Evolutionary conservation across 64 coral and sea anemone genomes (phyloP).

Genomic region (Pocillopora damicornis): DNA sequence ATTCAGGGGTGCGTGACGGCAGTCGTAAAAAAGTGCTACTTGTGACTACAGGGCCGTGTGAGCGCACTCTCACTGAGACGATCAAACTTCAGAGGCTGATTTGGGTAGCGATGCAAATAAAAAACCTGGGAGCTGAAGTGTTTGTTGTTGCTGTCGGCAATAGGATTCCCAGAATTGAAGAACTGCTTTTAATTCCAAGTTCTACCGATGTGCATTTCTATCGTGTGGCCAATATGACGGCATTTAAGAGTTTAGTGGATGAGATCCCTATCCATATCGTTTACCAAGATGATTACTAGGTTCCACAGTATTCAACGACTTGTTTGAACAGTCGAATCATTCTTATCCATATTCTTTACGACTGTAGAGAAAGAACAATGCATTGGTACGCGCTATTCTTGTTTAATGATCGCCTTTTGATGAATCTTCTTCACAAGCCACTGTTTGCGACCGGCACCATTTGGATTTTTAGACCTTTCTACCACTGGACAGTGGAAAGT

Average conservation of each 20-base stretch:
- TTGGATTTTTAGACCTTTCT: too few species aligned
- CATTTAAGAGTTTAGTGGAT: slow-evolving; percentile 36
- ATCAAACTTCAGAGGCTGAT: neutral
- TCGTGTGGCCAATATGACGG: slow-evolving; percentile 21
- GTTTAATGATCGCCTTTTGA: too few species aligned
- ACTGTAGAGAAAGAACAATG: too few species aligned
- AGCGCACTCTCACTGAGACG: neutral
- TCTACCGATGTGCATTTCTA: slow-evolving; percentile 46
- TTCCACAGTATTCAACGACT: too few species aligned
- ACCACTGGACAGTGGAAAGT: too few species aligned
- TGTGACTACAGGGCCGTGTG: slow-evolving; percentile 29
- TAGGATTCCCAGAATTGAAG: slow-evolving; percentile 40
- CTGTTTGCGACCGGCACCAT: too few species aligned
- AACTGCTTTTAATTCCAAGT: slow-evolving; percentile 40
- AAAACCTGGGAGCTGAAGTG: slow-evolving; percentile 3
- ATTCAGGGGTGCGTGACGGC: slow-evolving; percentile 12
- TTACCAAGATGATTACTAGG: slow-evolving; percentile 6
- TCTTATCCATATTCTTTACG: too few species aligned
- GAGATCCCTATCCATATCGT: slow-evolving; percentile 29
- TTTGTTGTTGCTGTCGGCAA: slow-evolving; percentile 47
- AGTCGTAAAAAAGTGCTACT: slow-evolving; percentile 34
- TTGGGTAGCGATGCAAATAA: neutral
- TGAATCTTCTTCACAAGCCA: too few species aligned
- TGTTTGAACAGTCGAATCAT: too few species aligned
- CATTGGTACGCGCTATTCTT: too few species aligned